phyloP scores from a whole-genome alignment of 2,113 vertebrate species.

The Pelusios castaneus region DNA sequence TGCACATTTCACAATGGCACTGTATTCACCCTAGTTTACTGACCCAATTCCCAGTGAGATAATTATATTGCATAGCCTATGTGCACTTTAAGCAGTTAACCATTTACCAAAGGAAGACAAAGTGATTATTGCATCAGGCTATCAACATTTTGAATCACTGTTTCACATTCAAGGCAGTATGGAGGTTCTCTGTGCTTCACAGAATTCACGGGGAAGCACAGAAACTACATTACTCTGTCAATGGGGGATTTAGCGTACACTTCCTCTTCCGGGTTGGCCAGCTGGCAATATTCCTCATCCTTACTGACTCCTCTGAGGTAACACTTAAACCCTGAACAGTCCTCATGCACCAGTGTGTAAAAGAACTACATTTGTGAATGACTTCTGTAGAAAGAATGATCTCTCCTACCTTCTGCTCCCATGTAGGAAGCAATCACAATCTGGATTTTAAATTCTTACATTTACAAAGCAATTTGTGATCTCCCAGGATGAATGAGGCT shows the following conservation, averaged over 20 bases:
- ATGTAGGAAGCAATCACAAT: not conserved
- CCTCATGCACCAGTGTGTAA: fast-evolving
- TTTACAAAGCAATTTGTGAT: not conserved
- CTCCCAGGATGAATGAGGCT: not conserved
- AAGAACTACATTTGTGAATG: fast-evolving
- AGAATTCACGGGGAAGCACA: not conserved
- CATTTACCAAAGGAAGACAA: not conserved
- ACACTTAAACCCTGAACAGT: too few species aligned
- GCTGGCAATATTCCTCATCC: too few species aligned
- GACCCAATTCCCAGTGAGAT: not conserved
- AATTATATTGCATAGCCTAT: not conserved
- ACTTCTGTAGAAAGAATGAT: not conserved
- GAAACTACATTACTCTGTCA: not conserved
- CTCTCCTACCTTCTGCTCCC: not conserved
- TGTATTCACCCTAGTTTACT: not conserved
- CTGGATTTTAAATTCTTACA: not conserved
- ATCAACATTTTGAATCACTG: fast-evolving
- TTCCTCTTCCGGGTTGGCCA: too few species aligned
- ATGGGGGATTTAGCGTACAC: too few species aligned
- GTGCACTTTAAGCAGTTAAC: not conserved
- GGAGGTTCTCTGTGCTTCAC: not conserved
- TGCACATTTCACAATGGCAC: not conserved
- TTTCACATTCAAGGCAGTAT: fast-evolving
- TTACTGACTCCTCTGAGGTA: too few species aligned
- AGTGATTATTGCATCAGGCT: fast-evolving